Evolutionary conservation across 2,888 invertebrate genomes (phyloP).

Genomic region (Mellilla xanthometata): DNA sequence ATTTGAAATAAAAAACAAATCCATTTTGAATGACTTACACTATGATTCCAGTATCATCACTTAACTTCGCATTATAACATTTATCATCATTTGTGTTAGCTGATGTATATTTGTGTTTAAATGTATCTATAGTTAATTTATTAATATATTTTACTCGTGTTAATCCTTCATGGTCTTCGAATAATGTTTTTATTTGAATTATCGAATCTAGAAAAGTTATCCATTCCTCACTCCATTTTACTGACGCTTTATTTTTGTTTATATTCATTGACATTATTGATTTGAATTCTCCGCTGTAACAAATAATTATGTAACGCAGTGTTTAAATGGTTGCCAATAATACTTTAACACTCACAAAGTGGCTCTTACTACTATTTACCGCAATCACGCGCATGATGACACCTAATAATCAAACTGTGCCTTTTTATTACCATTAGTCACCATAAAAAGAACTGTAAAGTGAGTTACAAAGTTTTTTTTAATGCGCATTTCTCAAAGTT

Average conservation of each 20-base stretch:
- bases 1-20: too few species aligned
- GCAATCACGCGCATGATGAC: too few species aligned
- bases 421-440: too few species aligned
- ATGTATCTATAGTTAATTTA: constrained; percentile 13
- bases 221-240: constrained; percentile 22
- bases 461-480: too few species aligned
- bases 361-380: too few species aligned
- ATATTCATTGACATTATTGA: constrained; percentile 6
- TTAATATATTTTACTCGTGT: constrained; percentile 14
- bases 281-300: constrained; percentile 15
- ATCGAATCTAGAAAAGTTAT: constrained; percentile 17
- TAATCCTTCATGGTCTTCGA: constrained; percentile 4
- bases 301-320: neutral
- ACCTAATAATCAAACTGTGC: too few species aligned
- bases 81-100: neutral
- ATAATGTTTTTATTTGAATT: constrained; percentile 16
- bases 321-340: too few species aligned
- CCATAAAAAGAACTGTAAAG: too few species aligned
- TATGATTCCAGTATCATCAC: neutral
- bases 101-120: constrained; percentile 1
- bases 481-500: too few species aligned
- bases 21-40: constrained; percentile 1
- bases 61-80: constrained; percentile 1
- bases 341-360: too few species aligned
- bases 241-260: constrained; percentile 11